Base-by-base conservation (phyloP, 2,113 vertebrate species). In the Micronycteris hirsuta region DNA sequence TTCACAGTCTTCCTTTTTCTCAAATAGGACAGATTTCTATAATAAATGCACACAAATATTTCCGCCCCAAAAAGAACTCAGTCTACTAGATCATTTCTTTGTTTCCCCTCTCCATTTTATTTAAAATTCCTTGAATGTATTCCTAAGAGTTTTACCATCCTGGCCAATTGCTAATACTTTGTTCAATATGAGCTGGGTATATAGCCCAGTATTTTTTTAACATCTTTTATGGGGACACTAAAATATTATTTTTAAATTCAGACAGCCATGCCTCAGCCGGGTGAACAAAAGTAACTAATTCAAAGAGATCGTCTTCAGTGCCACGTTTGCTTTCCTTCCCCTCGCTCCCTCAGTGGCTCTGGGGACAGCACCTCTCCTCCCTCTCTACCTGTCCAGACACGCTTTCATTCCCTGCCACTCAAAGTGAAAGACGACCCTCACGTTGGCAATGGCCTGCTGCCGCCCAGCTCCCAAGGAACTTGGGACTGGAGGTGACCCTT, bases 211-310 rank as follows among this genome's bases (percentile, higher is more conserved):
- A 77, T 31, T 83, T 86, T 74, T n/a, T 3, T 5, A 87, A 80
- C 13, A 26, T 20, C 19, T 12, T 58, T 89, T n/a, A 80, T 31
- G 22, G 38, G 73, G 45, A 81, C 31, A 49, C 20, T 15, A 61
- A 52, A 28, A 82, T 52, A 68, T 33, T 85, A 36, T 54, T 87
- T 80, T 87, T 17, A 63, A 81, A 88, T 70, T 81, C 58, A 92
- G 49, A 74, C 5, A 82, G 67, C 24, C 43, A 4, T 31, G 31
- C 65, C 56, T 20, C 49, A 28, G 45, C 71, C 77, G n/a, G 15
- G 41, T 70, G 70, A 76, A 80, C 38, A 85, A 63, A 71, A 73
- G 28, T 2, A 10, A n/a, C 24, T 45, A 15, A 45, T 12, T 47
- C 12, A 41, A 73, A 26, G 43, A 78, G 26, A 33, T 15, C 5